phyloP scores from a whole-genome alignment of 2,888 invertebrate genomes.

The Pimpla rufipes region DNA sequence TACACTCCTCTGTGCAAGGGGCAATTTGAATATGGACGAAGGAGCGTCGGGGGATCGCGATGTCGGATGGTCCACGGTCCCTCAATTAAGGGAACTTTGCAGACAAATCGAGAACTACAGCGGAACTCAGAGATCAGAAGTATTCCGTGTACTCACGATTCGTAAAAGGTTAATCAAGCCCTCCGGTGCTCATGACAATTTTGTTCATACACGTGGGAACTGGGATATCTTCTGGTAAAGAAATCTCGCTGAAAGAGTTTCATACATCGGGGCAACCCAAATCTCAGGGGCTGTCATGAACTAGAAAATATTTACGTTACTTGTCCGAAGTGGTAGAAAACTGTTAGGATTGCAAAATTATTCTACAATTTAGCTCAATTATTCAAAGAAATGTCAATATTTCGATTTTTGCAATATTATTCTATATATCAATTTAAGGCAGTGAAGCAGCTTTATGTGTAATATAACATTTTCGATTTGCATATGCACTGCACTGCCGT shows the following conservation, averaged over 20 bases:
- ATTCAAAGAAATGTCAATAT: too few relatives aligned
- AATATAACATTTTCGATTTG: not conserved
- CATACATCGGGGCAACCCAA: too few relatives aligned
- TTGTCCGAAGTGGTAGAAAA: not conserved
- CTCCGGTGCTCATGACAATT: not conserved
- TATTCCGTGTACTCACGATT: not conserved
- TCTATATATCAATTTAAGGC: too few relatives aligned
- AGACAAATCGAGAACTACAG: conserved; percentile 31
- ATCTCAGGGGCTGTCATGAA: too few relatives aligned
- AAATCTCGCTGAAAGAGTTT: too few relatives aligned
- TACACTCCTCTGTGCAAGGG: conserved; percentile 25
- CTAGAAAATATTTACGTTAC: too few relatives aligned
- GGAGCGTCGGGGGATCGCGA: conserved; percentile 26
- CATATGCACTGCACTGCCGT: not conserved
- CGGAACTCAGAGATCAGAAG: not conserved
- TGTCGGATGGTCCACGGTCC: not conserved
- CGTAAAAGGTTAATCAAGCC: not conserved
- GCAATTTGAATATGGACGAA: conserved; percentile 45
- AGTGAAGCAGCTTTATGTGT: not conserved
- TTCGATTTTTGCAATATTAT: not conserved
- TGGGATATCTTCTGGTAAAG: too few relatives aligned
- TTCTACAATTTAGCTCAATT: not conserved
- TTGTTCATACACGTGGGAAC: not conserved
- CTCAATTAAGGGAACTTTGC: conserved; percentile 43
- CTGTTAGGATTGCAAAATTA: not conserved